Evolutionary conservation across 1,140 invertebrate genomes (phyloP), one percentile per base, ranked within the genome.

Genomic region (Nymphalis io): DNA sequence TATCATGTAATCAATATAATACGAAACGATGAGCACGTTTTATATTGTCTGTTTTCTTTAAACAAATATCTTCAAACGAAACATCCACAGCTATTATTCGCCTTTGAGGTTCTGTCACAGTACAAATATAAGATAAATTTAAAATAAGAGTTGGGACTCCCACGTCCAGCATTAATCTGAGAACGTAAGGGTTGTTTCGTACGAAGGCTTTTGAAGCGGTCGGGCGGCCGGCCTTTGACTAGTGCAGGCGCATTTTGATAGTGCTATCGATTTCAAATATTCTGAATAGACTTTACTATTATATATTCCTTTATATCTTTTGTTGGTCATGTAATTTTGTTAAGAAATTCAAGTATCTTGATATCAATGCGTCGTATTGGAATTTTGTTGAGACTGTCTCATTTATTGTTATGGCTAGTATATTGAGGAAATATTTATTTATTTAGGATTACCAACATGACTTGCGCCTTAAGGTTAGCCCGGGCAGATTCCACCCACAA

Each of bases 131-230:
- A 42, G 67, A 57, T 58, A 61, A 58, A 38, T 63, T 69, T 46
- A 40, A 62, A 60, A 23, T 60, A 58, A 55, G 20, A 68, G 40
- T 62, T 16, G 51, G 61, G 55, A 68, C 44, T 39, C 27, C 48
- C 48, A 62, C 60, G 60, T 20, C 40, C 53, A 53, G 20, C 6
- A 69, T 62, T 84, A 62, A 72, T 62, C 70, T 66, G 76, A 71
- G 77, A 81, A 79, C 77, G 79, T 79, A 79, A 78, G 78, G 79
- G 76, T 79, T 80, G 82, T 82, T 85, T 75, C 78, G 70, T 78
- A 81, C 75, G 79, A 78, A 20, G 18, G 82, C 84, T 89, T 21
- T 88, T 87, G 85, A 87, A 75, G 77, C 75, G 76, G 73, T 73
- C 75, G 59, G 60, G 68, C 71, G 65, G 70, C 63, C 67, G 33